These are phyloP conservation scores for Seriola aureovittata DNA, from an alignment of 2,113 vertebrate genomes.

Conservation along the genomic window DNA sequence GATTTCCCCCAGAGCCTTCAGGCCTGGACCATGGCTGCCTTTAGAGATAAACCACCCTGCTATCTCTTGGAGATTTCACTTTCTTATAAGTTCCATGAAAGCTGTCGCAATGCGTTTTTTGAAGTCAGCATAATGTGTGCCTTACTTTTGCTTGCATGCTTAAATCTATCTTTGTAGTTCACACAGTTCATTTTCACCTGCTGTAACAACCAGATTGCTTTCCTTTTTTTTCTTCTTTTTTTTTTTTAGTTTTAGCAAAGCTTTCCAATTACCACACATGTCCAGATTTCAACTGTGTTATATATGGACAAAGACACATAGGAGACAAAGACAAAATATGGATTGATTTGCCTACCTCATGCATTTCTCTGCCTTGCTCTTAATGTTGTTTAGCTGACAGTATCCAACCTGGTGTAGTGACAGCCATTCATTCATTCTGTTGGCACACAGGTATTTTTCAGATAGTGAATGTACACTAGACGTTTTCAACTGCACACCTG, in stretches of 20 bases:
- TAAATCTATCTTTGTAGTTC: conserved; percentile 43
- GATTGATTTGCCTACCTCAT: conserved; percentile 46
- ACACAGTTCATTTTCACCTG: conserved; percentile 42
- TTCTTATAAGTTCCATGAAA: conserved; percentile 55
- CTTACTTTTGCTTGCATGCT: conserved; percentile 38
- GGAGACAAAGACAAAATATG: conserved; percentile 16
- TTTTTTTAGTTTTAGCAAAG: not conserved
- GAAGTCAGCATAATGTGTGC: conserved; percentile 43
- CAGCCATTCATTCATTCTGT: conserved; percentile 64
- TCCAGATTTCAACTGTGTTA: conserved; percentile 19
- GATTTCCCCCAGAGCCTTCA: conserved; percentile 53
- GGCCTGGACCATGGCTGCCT: conserved; percentile 56
- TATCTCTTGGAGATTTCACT: conserved; percentile 60
- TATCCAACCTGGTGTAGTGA: conserved; percentile 42
- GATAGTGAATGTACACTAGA: conserved; percentile 16
- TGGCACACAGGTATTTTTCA: conserved; percentile 39
- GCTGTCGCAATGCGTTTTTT: conserved; percentile 38
- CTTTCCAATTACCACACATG: conserved; percentile 2
- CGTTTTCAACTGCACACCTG: conserved; percentile 43
- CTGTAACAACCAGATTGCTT: not conserved
- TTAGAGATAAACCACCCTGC: conserved; percentile 65
- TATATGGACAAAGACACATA: not conserved
- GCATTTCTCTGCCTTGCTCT: conserved; percentile 32
- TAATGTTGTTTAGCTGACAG: conserved; percentile 42
- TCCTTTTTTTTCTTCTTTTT: not conserved